Evolutionary conservation across 2,113 vertebrate genomes (phyloP), one percentile per base, ranked within the genome.

Genomic region (Pedionomus torquatus): DNA sequence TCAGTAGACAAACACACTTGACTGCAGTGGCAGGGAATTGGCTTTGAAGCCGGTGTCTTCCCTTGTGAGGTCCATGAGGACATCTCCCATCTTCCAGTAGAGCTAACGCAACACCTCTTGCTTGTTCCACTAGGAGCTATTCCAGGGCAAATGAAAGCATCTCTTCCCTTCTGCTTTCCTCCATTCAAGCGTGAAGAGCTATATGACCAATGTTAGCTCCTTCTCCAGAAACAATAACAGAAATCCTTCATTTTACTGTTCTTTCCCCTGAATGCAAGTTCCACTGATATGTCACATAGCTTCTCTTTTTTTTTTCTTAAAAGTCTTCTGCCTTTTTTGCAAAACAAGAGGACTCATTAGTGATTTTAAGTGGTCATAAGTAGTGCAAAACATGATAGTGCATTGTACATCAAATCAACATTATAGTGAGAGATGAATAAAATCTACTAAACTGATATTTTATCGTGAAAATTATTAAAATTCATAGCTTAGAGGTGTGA

Each of bases 401-500:
- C 82, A 65, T 91, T 94, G 83, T 86, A 79, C 15, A 1, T 79
- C 70, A 91, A 94, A 88, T 87, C 84, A 92, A n/a, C 33, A 21
- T 83, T 58, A 55, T 12, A 77, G 58, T 58, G 76, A 96, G 89
- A 66, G 60, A 87, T 58, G 24, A 95, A 92, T 90, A 84, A 85
- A 94, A 91, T 85, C 83, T 65, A 91, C 80, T 83, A 77, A 95
- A 74, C 60, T 96, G 96, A 95, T 76, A 96, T 54, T 95, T 91
- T 93, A 74, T 95, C 2, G 4, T 96, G 90, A 95, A 91, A 97
- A 96, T 97, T 98, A 97, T 96, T 79, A 94, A 98, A 97, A 98
- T 96, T 95, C 95, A 93, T 90, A 96, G 61, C 94, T 95, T 95
- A 95, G 97, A 96, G 94, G 96, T 98, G 97, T 82, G 83, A 98